Evolutionary conservation across 1,140 invertebrate genomes (phyloP).

Genomic region (Phocides pigmalion): DNA sequence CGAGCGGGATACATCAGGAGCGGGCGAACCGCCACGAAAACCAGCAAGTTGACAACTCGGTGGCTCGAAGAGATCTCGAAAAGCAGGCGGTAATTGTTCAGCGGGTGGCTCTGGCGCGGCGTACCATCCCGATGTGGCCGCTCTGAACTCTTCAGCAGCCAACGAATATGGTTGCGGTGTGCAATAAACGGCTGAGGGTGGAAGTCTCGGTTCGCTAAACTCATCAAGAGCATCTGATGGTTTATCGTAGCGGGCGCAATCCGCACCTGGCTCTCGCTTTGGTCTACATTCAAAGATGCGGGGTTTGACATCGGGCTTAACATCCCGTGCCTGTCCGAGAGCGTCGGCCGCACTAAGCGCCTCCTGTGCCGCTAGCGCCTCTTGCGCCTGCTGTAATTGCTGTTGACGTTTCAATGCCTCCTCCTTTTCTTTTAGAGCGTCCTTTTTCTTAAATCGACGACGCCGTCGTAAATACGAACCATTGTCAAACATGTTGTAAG

Average conservation of each 20-base stretch:
- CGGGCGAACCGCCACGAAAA: conserved; percentile 83
- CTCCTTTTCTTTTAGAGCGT: conserved; percentile 94
- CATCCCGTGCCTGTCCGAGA: conserved; percentile 77
- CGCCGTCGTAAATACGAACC: conserved; percentile 96
- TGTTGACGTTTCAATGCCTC: conserved; percentile 92
- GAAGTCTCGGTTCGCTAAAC: conserved; percentile 76
- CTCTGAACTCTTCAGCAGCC: conserved; percentile 80
- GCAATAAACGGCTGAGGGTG: conserved; percentile 80
- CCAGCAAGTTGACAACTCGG: conserved; percentile 85
- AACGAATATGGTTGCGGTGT: conserved; percentile 83
- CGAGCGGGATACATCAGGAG: conserved; percentile 80
- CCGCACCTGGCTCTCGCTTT: conserved; percentile 86
- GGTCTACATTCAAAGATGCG: conserved; percentile 85
- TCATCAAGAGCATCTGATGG: conserved; percentile 77
- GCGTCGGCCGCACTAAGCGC: conserved; percentile 73
- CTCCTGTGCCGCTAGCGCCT: conserved; percentile 82
- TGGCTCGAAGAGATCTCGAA: conserved; percentile 74
- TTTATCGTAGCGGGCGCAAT: conserved; percentile 83
- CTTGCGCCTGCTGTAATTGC: conserved; percentile 80
- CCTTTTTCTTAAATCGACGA: conserved; percentile 98
- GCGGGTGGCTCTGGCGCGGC: conserved; percentile 84
- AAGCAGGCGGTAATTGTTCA: conserved; percentile 72
- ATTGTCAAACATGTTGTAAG: conserved; percentile 99
- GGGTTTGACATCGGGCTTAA: conserved; percentile 84
- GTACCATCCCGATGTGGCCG: conserved; percentile 85